These are phyloP conservation scores for Elephantulus edwardii DNA, from an alignment of 2,113 vertebrate genomes.

Conservation along the genomic window DNA sequence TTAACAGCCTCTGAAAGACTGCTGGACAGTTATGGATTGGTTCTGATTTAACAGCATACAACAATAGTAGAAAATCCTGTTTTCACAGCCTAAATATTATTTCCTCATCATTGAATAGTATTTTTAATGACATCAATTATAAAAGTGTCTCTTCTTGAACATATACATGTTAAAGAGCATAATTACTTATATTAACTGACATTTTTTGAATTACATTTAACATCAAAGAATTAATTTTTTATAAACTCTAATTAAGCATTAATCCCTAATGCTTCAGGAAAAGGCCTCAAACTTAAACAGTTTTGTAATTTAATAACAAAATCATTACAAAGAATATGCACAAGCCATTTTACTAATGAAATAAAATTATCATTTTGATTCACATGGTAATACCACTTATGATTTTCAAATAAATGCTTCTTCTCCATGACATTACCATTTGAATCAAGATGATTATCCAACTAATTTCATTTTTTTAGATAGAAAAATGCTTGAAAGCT, in stretches of 20 bases:
- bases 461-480: neutral
- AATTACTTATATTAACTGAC: neutral
- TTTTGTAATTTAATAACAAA: constrained; percentile 36
- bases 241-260: constrained; percentile 33
- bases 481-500: neutral
- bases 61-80: neutral
- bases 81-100: neutral
- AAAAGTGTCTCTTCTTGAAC: neutral
- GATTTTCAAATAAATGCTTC: constrained; percentile 54
- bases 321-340: neutral
- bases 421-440: constrained; percentile 38
- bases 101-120: neutral
- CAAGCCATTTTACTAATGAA: neutral
- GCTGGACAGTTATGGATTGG: no score
- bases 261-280: neutral
- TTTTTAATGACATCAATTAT: neutral
- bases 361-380: constrained; percentile 59
- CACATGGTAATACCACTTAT: constrained; percentile 34
- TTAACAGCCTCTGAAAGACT: no score
- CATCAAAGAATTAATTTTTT: neutral
- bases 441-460: constrained; percentile 58
- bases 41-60: no score
- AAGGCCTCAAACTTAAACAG: neutral
- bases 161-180: neutral
- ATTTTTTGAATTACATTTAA: neutral